Evolutionary conservation across 2,113 vertebrate species (phyloP), one percentile per base, ranked within the genome.

Genomic region (Limnothrissa miodon): DNA sequence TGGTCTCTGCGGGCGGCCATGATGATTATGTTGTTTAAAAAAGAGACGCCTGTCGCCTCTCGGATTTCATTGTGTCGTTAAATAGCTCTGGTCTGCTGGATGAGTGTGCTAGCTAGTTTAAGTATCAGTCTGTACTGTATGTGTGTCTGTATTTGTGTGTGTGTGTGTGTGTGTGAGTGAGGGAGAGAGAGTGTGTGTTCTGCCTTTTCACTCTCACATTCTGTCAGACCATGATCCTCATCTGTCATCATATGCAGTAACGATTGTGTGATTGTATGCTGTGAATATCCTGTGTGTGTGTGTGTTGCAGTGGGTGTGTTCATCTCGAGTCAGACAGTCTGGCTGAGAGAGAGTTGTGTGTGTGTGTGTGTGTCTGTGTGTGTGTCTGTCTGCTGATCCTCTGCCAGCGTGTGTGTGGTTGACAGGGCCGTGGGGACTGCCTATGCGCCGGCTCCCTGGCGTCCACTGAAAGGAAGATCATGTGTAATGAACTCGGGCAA

Each of bases 381-480:
- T 66, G 80, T 78, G 56, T 83, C 79, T 78, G 83, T 36, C 70
- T 85, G 33, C 81, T 92, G 91, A 83, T 90, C 56, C 79, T 45
- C 1, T 85, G 90, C 46, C 84, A 92, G 86, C 25, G 51, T 90
- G 86, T 82, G 51, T 90, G 86, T 82, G 46, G 82, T 45, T 53
- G 74, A n/a, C 82, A 62, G 81, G 84, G 87, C 91, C 89, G 25
- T 29, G n/a, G 87, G 90, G 90, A 88, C 84, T 88, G 87, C 90
- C 90, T 79, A 33, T 74, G 66, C 33, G 56, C 91, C 90, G 88
- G 91, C 91, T 90, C 93, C 87, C 89, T 89, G 88, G 91, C 88
- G 90, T 88, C 90, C 90, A 82, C 81, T 29, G 29, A 87, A 88
- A 91, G 86, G 85, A 83, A 85, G 86, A 91, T 91, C 80, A 87